Conservation (phyloP, 2,888 invertebrate genomes). For the Drosophila pegasa region DNA sequence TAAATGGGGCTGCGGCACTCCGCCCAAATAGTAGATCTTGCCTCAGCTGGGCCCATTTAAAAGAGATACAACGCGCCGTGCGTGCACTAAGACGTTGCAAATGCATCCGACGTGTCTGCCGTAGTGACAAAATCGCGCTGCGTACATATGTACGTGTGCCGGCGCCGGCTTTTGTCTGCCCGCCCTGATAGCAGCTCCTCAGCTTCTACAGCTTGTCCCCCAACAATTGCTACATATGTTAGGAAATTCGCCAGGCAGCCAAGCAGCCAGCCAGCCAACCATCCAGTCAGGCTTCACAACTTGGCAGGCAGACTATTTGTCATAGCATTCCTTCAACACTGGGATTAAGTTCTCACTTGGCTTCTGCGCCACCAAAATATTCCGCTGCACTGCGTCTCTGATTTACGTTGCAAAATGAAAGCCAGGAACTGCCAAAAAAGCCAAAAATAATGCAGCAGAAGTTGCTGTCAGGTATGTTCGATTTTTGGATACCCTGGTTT, state of each 20-base stretch:
- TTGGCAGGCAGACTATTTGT: slow-evolving; percentile 76
- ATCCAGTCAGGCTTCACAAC: slow-evolving; percentile 31
- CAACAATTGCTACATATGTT: slow-evolving; percentile 58
- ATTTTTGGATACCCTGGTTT: background rate
- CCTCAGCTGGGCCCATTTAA: slow-evolving; percentile 24
- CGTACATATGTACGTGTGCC: slow-evolving; percentile 45
- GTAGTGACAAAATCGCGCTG: slow-evolving; percentile 73
- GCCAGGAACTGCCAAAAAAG: slow-evolving; percentile 6
- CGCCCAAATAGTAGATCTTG: slow-evolving; percentile 40
- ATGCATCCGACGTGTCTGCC: slow-evolving; percentile 70
- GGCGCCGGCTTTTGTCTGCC: slow-evolving; percentile 27
- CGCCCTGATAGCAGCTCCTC: slow-evolving; percentile 4
- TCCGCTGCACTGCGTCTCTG: slow-evolving; percentile 39
- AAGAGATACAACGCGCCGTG: slow-evolving; percentile 28
- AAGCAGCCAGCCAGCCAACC: slow-evolving; percentile 4
- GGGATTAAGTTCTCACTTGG: slow-evolving; percentile 68
- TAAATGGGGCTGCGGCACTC: slow-evolving; percentile 53
- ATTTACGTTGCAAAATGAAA: slow-evolving; percentile 45
- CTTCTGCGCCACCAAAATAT: slow-evolving; percentile 24
- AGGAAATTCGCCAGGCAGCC: slow-evolving; percentile 31
- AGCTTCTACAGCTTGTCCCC: slow-evolving; percentile 9
- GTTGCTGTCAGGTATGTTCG: background rate
- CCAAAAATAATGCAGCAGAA: background rate
- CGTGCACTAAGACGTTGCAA: slow-evolving; percentile 46
- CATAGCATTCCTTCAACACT: slow-evolving; percentile 74